phyloP scores from a whole-genome alignment of 2,888 invertebrate genomes.

The Drosophila cognata region DNA sequence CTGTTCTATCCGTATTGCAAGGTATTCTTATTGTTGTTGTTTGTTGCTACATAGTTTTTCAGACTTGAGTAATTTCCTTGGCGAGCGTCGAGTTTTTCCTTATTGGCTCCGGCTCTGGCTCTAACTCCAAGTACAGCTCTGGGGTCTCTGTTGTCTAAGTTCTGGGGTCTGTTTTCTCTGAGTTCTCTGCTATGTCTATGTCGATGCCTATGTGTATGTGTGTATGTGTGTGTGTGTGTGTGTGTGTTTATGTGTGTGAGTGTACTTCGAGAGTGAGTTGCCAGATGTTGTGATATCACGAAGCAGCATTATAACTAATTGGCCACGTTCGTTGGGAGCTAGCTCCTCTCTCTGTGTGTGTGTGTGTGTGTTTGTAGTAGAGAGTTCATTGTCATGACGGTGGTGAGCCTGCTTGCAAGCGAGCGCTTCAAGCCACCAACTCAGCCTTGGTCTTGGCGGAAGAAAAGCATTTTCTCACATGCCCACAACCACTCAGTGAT shows the following conservation, averaged over 20 bases:
- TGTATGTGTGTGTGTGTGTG: slow-evolving; percentile 1
- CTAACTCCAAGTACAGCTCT: slow-evolving; percentile 45
- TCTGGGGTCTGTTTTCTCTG: slow-evolving; percentile 50
- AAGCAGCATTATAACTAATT: slow-evolving; percentile 82
- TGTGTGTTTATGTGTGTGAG: slow-evolving; percentile 35
- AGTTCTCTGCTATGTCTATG: slow-evolving; percentile 30
- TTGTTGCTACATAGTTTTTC: slow-evolving; percentile 72
- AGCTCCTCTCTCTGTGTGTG: slow-evolving; percentile 16
- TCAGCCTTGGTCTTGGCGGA: slow-evolving; percentile 48
- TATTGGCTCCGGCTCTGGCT: slow-evolving; percentile 60
- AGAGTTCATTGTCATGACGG: slow-evolving; percentile 81
- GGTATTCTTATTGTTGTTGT: slow-evolving; percentile 49
- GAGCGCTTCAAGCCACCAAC: not conserved
- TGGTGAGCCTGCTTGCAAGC: slow-evolving; percentile 33
- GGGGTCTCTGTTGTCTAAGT: slow-evolving; percentile 42
- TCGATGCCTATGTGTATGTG: not conserved
- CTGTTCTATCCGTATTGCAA: slow-evolving; percentile 53
- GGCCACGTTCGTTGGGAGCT: slow-evolving; percentile 80
- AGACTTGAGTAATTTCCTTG: slow-evolving; percentile 79
- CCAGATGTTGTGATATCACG: slow-evolving; percentile 80
- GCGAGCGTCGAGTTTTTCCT: slow-evolving; percentile 76
- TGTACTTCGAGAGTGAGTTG: slow-evolving; percentile 72
- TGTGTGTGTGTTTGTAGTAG: not conserved
- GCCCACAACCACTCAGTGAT: slow-evolving; percentile 15
- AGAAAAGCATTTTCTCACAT: slow-evolving; percentile 70